Base-by-base conservation (phyloP, 1,140 invertebrate genomes). In the Liolophura sinensis region DNA sequence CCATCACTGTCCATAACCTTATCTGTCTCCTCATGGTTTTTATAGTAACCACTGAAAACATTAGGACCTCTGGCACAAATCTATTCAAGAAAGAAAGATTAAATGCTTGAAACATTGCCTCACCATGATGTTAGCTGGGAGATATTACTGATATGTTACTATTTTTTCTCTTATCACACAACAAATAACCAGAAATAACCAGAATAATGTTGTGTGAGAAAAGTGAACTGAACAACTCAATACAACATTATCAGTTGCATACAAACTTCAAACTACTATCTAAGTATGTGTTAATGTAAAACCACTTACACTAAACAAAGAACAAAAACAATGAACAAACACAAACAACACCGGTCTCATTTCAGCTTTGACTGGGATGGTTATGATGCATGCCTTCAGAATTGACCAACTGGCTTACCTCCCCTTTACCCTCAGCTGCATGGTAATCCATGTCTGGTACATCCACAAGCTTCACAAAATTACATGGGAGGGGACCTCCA, bases 361-460 rank as follows among this genome's bases (percentile, higher is more conserved):
- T n/a, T n/a, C n/a, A 24, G 27, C 3, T 31, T 20, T 18, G 16
- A 22, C 18, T 31, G 3, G 56, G 18, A 20, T 22, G 31, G 9
- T 48, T 47, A 54, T 20, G 18, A 54, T 20, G 24, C 24, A 54
- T 20, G 24, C 24, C n/a, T 54, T 20, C 24, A 54, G n/a, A 20
- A 24, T 54, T 54, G 24, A 20, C 24, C 3, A 54, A 24, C 24
- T 25, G 7, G 63, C 59, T 71, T 62, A 85, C 84, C 73, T 85
- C 85, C 68, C 70, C 82, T 65, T 77, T 76, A 31, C 75, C 68
- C 50, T 83, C 73, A 9, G 64, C 73, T 61, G 95, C 92, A 85
- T 89, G 97, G 81, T 98, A 99, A 81, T 97, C 94, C 94, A 99
- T 97, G 84, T 98, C 96, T 67, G 96, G 95, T 61, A 98, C 96